Evolutionary conservation across 2,888 invertebrate species (phyloP).

Genomic region (Luperina nickerlii): DNA sequence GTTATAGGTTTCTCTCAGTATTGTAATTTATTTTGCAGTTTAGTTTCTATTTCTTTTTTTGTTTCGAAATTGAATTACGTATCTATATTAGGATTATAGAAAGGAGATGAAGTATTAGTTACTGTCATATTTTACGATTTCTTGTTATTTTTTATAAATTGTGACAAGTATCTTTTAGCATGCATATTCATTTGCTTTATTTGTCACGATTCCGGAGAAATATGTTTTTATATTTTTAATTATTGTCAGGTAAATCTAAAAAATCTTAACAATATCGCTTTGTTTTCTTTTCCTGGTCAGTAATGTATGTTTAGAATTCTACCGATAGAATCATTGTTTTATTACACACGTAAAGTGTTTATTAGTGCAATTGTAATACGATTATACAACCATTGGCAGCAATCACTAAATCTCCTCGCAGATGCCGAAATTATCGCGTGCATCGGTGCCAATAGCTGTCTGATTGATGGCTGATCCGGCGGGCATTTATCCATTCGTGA

Average conservation of each 20-base stretch:
- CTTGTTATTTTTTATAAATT: conserved; percentile 69
- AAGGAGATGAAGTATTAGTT: conserved; percentile 24
- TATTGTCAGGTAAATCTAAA: conserved; percentile 18
- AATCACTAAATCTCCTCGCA: conserved; percentile 79
- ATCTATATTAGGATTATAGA: conserved; percentile 4
- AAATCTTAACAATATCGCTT: background rate
- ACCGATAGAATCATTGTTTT: conserved; percentile 32
- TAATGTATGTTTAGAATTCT: conserved; percentile 43
- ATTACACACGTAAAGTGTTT: conserved; percentile 61
- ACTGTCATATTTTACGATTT: conserved; percentile 55
- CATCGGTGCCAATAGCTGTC: conserved; percentile 83
- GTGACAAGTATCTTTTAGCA: conserved; percentile 75
- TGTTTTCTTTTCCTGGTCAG: conserved; percentile 25
- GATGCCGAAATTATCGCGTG: conserved; percentile 84
- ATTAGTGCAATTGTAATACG: conserved; percentile 74
- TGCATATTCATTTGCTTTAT: conserved; percentile 67
- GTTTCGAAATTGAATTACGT: conserved; percentile 33
- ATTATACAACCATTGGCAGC: conserved; percentile 88
- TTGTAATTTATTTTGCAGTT: conserved; percentile 43
- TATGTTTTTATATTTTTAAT: conserved; percentile 23
- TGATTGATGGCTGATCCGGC: conserved; percentile 82
- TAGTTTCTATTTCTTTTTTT: conserved; percentile 31
- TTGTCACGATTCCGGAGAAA: conserved; percentile 75
- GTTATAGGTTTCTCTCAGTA: conserved; percentile 45
- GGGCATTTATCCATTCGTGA: conserved; percentile 75